These are phyloP conservation scores for Brachystomella parvula DNA, from an alignment of 1,140 invertebrate species.

Conservation along the genomic window DNA sequence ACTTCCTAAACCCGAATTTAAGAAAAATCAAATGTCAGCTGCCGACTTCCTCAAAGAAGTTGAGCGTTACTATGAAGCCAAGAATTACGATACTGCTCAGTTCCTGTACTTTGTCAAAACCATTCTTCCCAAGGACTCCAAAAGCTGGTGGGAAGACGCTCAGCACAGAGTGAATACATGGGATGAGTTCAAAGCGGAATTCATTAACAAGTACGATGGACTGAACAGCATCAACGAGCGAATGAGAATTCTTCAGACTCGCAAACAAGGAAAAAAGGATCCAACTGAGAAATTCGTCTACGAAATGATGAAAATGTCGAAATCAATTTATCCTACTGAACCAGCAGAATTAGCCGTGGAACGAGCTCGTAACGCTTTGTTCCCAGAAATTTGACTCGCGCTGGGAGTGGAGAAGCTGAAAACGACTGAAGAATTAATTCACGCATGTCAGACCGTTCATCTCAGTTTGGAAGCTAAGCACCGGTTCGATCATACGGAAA, in stretches of 20 bases:
- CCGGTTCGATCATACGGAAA: background rate
- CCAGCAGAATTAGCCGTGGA: background rate
- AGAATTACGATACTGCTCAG: background rate
- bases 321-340: conserved; percentile 18
- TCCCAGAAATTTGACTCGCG: background rate
- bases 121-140: conserved; percentile 1
- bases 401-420: background rate
- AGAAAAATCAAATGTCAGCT: background rate
- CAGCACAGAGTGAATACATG: background rate
- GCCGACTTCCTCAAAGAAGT: background rate
- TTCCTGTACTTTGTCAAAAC: background rate
- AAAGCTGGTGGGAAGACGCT: background rate
- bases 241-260: background rate
- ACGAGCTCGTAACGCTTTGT: background rate
- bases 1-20: background rate
- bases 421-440: background rate
- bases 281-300: conserved; percentile 21
- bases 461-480: background rate
- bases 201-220: conserved; percentile 9
- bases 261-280: conserved; percentile 11
- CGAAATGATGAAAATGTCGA: conserved; percentile 20
- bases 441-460: background rate
- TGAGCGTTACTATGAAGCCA: background rate
- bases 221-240: background rate
- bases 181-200: conserved; percentile 10